These are phyloP conservation scores for Gobionotothen gibberifrons DNA, from an alignment of 2,797 vertebrate genomes.

Conservation along the genomic window DNA sequence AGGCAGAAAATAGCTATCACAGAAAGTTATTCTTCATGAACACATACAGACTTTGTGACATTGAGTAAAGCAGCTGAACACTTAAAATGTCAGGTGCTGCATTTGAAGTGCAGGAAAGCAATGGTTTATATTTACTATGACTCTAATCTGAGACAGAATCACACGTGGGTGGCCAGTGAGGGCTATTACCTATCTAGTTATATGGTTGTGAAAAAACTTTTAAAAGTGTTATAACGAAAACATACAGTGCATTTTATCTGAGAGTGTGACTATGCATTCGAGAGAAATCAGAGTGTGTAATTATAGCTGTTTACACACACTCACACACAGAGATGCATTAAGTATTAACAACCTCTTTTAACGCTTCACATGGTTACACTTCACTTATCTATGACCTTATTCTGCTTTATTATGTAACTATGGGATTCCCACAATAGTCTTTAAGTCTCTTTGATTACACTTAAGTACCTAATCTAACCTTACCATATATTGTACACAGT, in stretches of 20 bases:
- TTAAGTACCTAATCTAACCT: not conserved
- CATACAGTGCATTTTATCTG: not conserved
- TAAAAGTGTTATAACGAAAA: not conserved
- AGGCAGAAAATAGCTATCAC: not conserved
- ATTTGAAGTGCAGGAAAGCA: not conserved
- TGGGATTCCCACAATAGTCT: not conserved
- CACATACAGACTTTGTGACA: not conserved
- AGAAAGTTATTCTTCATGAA: not conserved
- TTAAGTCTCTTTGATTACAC: not conserved
- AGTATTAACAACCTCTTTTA: slow-evolving; percentile 4
- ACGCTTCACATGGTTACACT: not conserved
- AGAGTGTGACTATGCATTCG: not conserved
- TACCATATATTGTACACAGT: not conserved
- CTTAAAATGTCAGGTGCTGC: not conserved
- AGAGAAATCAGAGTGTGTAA: not conserved
- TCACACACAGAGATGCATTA: not conserved
- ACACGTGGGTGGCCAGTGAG: not conserved
- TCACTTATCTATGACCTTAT: slow-evolving; percentile 4
- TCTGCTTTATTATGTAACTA: not conserved
- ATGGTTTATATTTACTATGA: not conserved
- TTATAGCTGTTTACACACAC: not conserved
- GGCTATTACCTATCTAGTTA: not conserved
- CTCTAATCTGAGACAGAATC: not conserved
- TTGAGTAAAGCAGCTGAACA: not conserved
- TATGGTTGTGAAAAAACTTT: not conserved